Percentiles rank a stretch among this genome's conserved stretches.
These are phyloP conservation scores for Lindbergichthys nudifrons DNA, from an alignment of 2,797 vertebrate genomes.

Conservation along the genomic window DNA sequence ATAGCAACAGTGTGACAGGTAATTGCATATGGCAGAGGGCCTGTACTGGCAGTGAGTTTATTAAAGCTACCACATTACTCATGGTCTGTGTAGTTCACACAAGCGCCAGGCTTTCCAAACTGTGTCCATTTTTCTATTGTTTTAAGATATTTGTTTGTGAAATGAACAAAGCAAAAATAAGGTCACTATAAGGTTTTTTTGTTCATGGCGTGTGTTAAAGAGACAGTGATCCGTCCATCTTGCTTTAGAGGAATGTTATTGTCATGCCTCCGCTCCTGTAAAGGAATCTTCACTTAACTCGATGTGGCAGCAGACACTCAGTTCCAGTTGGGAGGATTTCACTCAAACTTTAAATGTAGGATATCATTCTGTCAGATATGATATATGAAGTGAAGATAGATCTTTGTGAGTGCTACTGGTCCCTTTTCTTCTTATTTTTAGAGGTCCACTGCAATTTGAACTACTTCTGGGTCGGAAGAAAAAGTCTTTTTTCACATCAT, in stretches of 20 bases:
- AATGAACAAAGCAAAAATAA: background rate
- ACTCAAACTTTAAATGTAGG: slow-evolving; percentile 77
- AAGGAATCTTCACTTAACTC: slow-evolving; percentile 72
- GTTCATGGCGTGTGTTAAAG: background rate
- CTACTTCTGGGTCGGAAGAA: slow-evolving; percentile 55
- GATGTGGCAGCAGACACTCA: slow-evolving; percentile 70
- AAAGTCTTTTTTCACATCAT: slow-evolving; percentile 50
- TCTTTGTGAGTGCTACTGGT: slow-evolving; percentile 58
- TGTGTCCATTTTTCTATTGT: slow-evolving; percentile 26
- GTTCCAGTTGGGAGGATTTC: slow-evolving; percentile 73
- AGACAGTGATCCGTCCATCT: slow-evolving; percentile 31
- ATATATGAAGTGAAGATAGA: slow-evolving; percentile 76
- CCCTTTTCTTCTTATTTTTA: slow-evolving; percentile 62
- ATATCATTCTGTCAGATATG: slow-evolving; percentile 79
- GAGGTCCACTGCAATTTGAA: slow-evolving; percentile 62
- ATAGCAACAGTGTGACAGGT: slow-evolving; percentile 73
- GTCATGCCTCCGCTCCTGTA: slow-evolving; percentile 48
- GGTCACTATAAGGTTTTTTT: background rate
- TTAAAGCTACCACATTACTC: slow-evolving; percentile 63
- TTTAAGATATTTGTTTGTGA: background rate
- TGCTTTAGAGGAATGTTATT: slow-evolving; percentile 36
- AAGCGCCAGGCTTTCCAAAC: slow-evolving; percentile 47
- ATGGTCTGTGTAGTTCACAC: slow-evolving; percentile 54
- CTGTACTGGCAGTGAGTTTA: slow-evolving; percentile 53
- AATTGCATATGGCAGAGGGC: slow-evolving; percentile 65